phyloP scores from a whole-genome alignment of 2,888 invertebrate species.

The Melipona beecheii region DNA sequence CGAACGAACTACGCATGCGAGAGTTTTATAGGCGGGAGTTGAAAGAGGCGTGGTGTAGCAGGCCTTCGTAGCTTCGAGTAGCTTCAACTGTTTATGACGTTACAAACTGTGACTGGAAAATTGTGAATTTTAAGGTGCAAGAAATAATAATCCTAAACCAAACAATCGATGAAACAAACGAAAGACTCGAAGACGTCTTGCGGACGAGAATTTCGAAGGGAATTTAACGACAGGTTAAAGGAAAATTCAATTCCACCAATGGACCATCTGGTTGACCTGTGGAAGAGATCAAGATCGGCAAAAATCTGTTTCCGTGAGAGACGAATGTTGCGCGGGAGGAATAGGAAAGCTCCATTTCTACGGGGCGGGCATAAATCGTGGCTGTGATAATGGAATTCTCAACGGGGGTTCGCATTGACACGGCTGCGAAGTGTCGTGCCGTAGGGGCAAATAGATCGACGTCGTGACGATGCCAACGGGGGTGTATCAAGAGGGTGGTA shows the following conservation, averaged over 20 bases:
- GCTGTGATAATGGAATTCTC: conserved; percentile 82
- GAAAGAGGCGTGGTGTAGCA: conserved; percentile 70
- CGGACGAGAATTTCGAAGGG: too few species aligned
- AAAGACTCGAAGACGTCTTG: too few species aligned
- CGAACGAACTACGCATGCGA: conserved; percentile 69
- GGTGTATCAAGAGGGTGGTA: conserved; percentile 60
- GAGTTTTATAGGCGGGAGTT: conserved; percentile 58
- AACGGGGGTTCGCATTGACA: conserved; percentile 81
- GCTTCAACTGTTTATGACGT: too few species aligned
- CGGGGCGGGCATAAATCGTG: conserved; percentile 74
- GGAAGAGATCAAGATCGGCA: conserved; percentile 7
- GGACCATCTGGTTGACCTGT: neutral
- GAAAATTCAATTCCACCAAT: neutral
- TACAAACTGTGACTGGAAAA: neutral
- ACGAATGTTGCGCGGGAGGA: conserved; percentile 25
- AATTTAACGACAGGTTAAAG: too few species aligned
- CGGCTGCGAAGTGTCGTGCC: conserved; percentile 76
- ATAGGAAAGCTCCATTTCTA: conserved; percentile 49
- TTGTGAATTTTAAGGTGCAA: too few species aligned
- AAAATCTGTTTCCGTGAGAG: conserved; percentile 32
- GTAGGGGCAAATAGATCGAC: conserved; percentile 72
- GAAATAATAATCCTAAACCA: too few species aligned
- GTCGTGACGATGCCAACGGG: conserved; percentile 63
- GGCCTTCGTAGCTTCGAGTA: neutral
- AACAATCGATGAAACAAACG: too few species aligned